A percentile compares a stretch with the other conserved stretches of the same genome.
phyloP scores from a whole-genome alignment of 1,140 invertebrate species.

The Drosophila eugracilis region DNA sequence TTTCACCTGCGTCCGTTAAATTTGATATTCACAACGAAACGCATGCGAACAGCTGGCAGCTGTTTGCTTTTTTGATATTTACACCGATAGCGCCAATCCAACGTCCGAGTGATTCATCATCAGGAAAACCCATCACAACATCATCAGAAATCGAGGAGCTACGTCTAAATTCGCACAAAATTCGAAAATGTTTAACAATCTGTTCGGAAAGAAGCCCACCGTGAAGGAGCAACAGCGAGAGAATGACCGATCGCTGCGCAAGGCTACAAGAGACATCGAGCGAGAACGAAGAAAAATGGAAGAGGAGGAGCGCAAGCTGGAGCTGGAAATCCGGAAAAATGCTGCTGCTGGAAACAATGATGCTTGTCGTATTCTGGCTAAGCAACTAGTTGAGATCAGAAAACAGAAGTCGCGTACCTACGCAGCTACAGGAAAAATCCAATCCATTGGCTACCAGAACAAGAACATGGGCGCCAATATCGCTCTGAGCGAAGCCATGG shows the following conservation, averaged over 20 bases:
- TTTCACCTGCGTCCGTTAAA: not conserved
- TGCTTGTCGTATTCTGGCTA: slow-evolving; percentile 92
- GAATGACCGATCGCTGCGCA: slow-evolving; percentile 92
- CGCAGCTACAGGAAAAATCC: slow-evolving; percentile 91
- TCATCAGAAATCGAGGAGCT: not conserved
- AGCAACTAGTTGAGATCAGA: slow-evolving; percentile 94
- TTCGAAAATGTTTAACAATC: slow-evolving; percentile 84
- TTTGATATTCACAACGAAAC: slow-evolving; percentile 14
- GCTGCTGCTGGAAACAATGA: slow-evolving; percentile 95
- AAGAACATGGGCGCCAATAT: slow-evolving; percentile 95
- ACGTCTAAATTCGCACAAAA: not conserved
- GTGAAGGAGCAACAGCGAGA: slow-evolving; percentile 91
- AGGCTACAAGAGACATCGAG: slow-evolving; percentile 93
- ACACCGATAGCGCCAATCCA: slow-evolving; percentile 13
- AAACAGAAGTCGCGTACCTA: slow-evolving; percentile 95
- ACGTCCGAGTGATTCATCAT: slow-evolving; percentile 55
- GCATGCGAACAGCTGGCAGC: slow-evolving; percentile 19
- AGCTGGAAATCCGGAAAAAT: slow-evolving; percentile 95
- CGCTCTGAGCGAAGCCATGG: slow-evolving; percentile 94
- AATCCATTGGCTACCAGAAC: slow-evolving; percentile 92
- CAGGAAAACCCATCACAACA: slow-evolving; percentile 32
- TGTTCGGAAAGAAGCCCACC: slow-evolving; percentile 87
- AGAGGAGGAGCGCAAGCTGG: slow-evolving; percentile 95
- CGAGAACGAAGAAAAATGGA: slow-evolving; percentile 92
- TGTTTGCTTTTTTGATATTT: slow-evolving; percentile 55